phyloP scores from a whole-genome alignment of 2,888 invertebrate genomes.

The Incurvaria masculella region DNA sequence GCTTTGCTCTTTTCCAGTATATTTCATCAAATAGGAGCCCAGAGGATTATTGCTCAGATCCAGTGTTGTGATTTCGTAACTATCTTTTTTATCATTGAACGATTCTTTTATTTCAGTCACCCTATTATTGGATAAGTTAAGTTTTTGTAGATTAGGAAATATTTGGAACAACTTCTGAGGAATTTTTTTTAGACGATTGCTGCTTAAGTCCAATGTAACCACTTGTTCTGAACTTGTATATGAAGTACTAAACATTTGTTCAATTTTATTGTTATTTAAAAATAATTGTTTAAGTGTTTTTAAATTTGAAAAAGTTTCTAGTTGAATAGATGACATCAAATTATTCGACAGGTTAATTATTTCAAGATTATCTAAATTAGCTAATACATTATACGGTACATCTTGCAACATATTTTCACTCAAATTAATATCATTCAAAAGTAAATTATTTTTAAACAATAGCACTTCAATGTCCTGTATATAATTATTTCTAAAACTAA shows the following conservation, averaged over 20 bases:
- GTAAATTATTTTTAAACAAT: conserved; percentile 65
- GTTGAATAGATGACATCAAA: conserved; percentile 66
- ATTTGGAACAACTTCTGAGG: conserved; percentile 36
- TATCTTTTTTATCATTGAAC: conserved; percentile 28
- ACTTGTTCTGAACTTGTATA: conserved; percentile 36
- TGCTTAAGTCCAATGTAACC: conserved; percentile 39
- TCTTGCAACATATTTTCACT: conserved; percentile 71
- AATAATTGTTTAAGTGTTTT: conserved; percentile 38
- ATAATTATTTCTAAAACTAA: conserved; percentile 72
- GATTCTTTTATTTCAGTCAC: conserved; percentile 42
- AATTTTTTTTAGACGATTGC: conserved; percentile 34
- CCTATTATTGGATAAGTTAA: conserved; percentile 43
- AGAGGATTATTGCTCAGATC: conserved; percentile 45
- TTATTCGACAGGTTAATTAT: conserved; percentile 68
- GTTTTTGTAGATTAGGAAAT: conserved; percentile 43
- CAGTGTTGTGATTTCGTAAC: conserved; percentile 35
- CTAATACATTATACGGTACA: conserved; percentile 73
- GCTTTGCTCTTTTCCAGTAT: conserved; percentile 32
- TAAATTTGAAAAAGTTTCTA: conserved; percentile 50
- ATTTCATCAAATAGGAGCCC: conserved; percentile 34
- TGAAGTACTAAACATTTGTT: conserved; percentile 32
- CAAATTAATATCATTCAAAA: conserved; percentile 71
- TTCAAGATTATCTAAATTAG: conserved; percentile 72
- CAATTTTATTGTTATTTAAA: conserved; percentile 44
- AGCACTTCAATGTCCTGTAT: conserved; percentile 62